Conservation (phyloP, 1,140 invertebrate genomes). For the Magallana ariakensis region DNA sequence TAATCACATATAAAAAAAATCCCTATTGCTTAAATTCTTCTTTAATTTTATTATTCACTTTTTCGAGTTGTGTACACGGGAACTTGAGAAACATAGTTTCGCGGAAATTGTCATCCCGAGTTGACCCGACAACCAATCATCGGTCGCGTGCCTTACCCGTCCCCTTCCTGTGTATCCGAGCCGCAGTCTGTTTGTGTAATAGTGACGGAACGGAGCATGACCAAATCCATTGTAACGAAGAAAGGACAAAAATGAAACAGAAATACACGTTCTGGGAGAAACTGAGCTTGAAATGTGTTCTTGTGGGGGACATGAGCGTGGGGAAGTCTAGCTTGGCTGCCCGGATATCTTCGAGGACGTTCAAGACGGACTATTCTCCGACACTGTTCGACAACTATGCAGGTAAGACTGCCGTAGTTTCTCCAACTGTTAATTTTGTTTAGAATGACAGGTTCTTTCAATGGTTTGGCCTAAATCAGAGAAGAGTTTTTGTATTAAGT, state of each 20-base stretch:
- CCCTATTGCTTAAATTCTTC: too few relatives aligned
- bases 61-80: neutral
- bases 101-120: conserved; percentile 14
- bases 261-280: conserved; percentile 59
- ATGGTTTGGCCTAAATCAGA: neutral
- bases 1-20: too few relatives aligned
- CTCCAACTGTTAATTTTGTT: neutral
- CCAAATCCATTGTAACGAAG: neutral
- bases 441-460: neutral
- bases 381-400: conserved; percentile 66
- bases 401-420: conserved; percentile 43
- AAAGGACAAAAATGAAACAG: conserved; percentile 52
- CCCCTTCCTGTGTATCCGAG: conserved; percentile 11
- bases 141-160: neutral
- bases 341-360: conserved; percentile 61
- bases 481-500: neutral
- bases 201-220: neutral
- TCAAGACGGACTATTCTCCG: conserved; percentile 63
- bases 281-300: conserved; percentile 89
- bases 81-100: neutral
- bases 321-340: conserved; percentile 81
- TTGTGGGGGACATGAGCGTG: conserved; percentile 94
- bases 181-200: neutral
- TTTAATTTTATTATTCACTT: too few relatives aligned
- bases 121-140: neutral